Percentiles rank a stretch among this genome's conserved stretches.
Conservation (phyloP, 2,113 vertebrate genomes). For the Propithecus coquereli region DNA sequence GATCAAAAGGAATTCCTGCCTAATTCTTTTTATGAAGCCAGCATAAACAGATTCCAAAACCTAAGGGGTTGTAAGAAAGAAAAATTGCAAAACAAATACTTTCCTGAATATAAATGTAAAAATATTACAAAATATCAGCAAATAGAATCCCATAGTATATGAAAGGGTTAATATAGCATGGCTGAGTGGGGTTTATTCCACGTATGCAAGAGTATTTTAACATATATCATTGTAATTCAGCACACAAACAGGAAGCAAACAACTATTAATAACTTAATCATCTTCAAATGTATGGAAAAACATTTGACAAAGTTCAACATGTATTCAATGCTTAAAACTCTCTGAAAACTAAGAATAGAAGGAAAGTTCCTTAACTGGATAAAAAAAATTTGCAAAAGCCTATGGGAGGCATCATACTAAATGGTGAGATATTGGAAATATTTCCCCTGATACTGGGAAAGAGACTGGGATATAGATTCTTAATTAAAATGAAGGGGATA, state of each 20-base stretch:
- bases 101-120: not conserved
- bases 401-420: not conserved
- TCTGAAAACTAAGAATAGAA: not conserved
- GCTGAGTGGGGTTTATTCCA: not conserved
- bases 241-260: not conserved
- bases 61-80: not conserved
- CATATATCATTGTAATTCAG: not conserved
- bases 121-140: slow-evolving; percentile 3
- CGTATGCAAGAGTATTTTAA: not conserved
- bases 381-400: not conserved
- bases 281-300: not conserved
- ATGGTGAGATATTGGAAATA: not conserved
- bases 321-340: not conserved
- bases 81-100: not conserved
- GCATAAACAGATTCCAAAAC: not conserved
- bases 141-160: not conserved
- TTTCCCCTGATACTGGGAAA: not conserved
- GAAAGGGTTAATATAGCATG: not conserved
- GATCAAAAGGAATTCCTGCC: not conserved
- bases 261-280: not conserved
- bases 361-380: not conserved
- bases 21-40: not conserved
- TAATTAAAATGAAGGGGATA: not conserved
- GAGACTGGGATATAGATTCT: not conserved
- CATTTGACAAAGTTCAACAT: not conserved